Evolutionary conservation across 2,888 invertebrate genomes (phyloP).

Genomic region (Amblyteles armatorius): DNA sequence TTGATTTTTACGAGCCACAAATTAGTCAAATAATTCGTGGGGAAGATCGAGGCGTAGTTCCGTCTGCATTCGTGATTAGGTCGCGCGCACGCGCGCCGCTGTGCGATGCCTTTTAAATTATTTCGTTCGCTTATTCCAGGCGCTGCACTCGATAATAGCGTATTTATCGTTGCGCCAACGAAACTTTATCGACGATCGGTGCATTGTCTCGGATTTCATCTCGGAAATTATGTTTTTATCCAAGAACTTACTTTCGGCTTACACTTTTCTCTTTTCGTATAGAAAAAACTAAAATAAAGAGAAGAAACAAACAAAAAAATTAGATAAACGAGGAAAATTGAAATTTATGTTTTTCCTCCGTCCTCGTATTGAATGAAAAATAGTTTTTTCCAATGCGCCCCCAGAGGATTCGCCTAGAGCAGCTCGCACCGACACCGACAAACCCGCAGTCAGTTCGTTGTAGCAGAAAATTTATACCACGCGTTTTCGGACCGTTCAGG

Average conservation of each 20-base stretch:
- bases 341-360: constrained; percentile 1
- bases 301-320: not conserved
- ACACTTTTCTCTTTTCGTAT: not conserved
- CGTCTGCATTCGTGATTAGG: not conserved
- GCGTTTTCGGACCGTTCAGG: constrained; percentile 11
- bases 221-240: not conserved
- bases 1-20: not conserved
- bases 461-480: constrained; percentile 36
- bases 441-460: not conserved
- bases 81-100: not conserved
- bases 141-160: not conserved
- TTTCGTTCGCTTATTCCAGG: not conserved
- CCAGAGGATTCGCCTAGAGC: not conserved
- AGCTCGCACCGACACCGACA: not conserved
- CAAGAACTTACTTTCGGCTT: not conserved
- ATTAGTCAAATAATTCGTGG: not conserved
- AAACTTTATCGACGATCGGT: not conserved
- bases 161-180: not conserved
- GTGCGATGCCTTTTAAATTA: not conserved
- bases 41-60: not conserved
- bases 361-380: constrained; percentile 14
- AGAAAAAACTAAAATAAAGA: not conserved
- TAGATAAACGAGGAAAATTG: not conserved
- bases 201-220: not conserved
- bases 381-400: constrained; percentile 12